Base-by-base conservation (phyloP, 2,888 invertebrate species). In the Parochlus steinenii region DNA sequence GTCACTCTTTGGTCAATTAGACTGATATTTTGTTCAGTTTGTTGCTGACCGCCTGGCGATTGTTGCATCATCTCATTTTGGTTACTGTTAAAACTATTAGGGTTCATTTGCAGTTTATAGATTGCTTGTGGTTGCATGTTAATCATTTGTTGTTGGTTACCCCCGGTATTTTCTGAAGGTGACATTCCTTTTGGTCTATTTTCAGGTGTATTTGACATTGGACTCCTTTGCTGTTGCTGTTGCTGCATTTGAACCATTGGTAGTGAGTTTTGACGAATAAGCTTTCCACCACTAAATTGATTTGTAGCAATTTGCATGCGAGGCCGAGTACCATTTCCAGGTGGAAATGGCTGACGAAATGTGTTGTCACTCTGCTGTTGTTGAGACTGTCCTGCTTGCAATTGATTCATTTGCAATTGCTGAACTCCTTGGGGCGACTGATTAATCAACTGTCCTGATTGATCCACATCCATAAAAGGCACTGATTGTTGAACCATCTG, bases 331-430 rank as follows among this genome's bases (percentile, higher is more conserved):
- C 40, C 39, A 27, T 64, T 60, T 41, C 64, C 61, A 19, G 69
- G 67, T 7, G 77, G 77, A 45, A 78, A 56, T 7, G 78, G 78
- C 45, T 75, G 76, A 7, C 78, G 65, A 55, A 75, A 77, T 19
- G 71, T 74, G 38, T 66, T 67, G 26, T 72, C 73, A 1, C 63
- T 65, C 6, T 54, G 39, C 17, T 42, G 41, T 5, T 14, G 8
- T 12, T 33, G 33, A 15, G 33, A 8, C 11, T 19, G 8, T 39
- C 47, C 43, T 27, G 27, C 37, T 34, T 42, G 44, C 29, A 39
- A 41, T 42, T 56, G 56, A 33, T 55, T 52, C 2, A 50, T 31
- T 12, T 37, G 28, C 11, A 28, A 27, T 8, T 33, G 28, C 18
- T 39, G n/a, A 10, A 26, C 30, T 8, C 11, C 25, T 11, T 30